A percentile compares a stretch with the other conserved stretches of the same genome.
Evolutionary conservation across 2,797 vertebrate genomes (phyloP).

Genomic region (Botia almorhae): DNA sequence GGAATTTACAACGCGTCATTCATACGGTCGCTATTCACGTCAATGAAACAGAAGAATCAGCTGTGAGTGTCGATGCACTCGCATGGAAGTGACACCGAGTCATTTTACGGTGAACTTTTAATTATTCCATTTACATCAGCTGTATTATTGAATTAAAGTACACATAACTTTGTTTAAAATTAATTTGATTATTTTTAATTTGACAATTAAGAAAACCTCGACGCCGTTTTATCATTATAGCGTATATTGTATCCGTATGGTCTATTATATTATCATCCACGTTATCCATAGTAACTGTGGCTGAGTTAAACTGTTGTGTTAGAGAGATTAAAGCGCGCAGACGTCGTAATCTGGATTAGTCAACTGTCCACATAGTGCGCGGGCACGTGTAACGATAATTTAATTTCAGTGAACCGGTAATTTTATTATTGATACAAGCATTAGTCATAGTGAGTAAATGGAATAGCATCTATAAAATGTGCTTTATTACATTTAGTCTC

Average conservation of each 20-base stretch:
- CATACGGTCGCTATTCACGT: background rate
- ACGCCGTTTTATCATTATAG: background rate
- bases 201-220: background rate
- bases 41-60: background rate
- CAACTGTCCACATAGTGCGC: background rate
- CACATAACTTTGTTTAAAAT: too few species aligned
- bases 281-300: background rate
- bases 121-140: too few species aligned
- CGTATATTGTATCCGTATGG: background rate
- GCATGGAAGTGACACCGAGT: background rate
- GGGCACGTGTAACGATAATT: background rate
- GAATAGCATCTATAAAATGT: too few species aligned
- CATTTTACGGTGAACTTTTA: background rate
- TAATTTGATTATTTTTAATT: background rate
- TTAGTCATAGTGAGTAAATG: too few species aligned
- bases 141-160: background rate
- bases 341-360: constrained; percentile 52
- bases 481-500: too few species aligned
- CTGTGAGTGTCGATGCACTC: background rate
- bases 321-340: constrained; percentile 33
- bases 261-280: background rate
- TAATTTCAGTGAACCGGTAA: too few species aligned
- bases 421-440: too few species aligned
- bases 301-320: constrained; percentile 24
- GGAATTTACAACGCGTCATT: background rate